Conservation (phyloP, 2,888 invertebrate species). For the Hetaerina titia region DNA sequence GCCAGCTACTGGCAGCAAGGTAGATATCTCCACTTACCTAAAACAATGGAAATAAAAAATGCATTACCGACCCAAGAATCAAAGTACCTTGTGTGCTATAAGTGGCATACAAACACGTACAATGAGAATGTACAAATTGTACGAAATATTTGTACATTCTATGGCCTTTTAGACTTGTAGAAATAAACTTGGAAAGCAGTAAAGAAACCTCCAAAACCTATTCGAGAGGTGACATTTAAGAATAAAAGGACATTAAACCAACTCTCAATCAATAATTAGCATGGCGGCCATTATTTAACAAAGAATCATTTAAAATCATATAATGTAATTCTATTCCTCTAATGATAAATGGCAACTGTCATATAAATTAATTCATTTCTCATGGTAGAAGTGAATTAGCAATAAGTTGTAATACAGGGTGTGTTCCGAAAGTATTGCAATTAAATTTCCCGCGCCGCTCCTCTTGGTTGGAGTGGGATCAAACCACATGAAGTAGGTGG, state of each 20-base stretch:
- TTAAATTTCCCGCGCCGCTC: no score
- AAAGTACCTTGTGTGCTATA: neutral
- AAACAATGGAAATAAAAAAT: neutral
- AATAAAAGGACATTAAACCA: neutral
- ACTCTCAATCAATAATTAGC: neutral
- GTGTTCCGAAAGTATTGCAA: no score
- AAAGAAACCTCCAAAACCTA: no score
- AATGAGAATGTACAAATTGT: no score
- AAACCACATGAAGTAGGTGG: no score
- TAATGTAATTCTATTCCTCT: neutral
- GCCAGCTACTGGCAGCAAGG: neutral
- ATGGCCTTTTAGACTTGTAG: no score
- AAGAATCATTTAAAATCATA: neutral
- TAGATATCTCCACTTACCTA: constrained; percentile 46
- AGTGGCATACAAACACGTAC: no score
- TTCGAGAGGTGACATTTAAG: neutral
- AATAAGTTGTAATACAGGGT: no score
- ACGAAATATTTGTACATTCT: no score
- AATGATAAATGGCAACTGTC: neutral
- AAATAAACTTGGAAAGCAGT: no score
- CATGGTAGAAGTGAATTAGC: neutral
- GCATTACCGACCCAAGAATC: neutral
- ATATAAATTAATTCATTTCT: neutral
- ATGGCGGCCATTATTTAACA: neutral
- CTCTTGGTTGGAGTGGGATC: no score